Evolutionary conservation across 2,888 invertebrate species (phyloP).

Genomic region (Hyppa rectilinea): DNA sequence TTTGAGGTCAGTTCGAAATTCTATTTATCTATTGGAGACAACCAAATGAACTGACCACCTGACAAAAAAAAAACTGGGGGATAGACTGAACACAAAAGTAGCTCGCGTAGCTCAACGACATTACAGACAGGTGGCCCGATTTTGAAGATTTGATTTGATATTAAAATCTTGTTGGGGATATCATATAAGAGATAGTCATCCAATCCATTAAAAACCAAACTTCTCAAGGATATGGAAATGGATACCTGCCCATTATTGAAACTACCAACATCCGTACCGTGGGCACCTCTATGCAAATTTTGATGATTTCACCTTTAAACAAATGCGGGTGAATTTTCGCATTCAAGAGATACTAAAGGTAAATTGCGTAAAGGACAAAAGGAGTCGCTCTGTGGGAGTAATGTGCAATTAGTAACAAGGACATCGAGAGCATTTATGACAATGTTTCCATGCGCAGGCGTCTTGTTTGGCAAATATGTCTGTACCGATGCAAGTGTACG

Average conservation of each 20-base stretch:
- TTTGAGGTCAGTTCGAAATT: conserved; percentile 24
- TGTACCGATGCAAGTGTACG: conserved; percentile 66
- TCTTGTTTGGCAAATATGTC: conserved; percentile 76
- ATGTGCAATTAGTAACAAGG: conserved; percentile 73
- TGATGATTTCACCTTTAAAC: conserved; percentile 32
- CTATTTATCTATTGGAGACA: not conserved
- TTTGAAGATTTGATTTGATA: not conserved
- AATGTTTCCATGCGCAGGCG: conserved; percentile 73
- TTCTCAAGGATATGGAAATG: conserved; percentile 17
- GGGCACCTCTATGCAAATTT: conserved; percentile 49
- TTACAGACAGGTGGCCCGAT: not conserved
- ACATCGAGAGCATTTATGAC: conserved; percentile 76
- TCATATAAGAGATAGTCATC: not conserved
- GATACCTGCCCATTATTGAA: conserved; percentile 18
- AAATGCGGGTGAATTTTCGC: conserved; percentile 27
- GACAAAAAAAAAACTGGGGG: not conserved
- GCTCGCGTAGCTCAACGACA: not conserved
- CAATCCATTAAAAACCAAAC: conserved; percentile 18
- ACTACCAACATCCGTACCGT: conserved; percentile 42
- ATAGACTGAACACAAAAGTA: not conserved
- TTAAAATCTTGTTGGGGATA: not conserved
- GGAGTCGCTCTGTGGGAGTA: conserved; percentile 67
- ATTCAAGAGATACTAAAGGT: conserved; percentile 2
- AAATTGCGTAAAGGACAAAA: conserved; percentile 38
- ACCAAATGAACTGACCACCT: not conserved